Base-by-base conservation (phyloP, 1,140 invertebrate genomes). In the Papilio aristodemus region DNA sequence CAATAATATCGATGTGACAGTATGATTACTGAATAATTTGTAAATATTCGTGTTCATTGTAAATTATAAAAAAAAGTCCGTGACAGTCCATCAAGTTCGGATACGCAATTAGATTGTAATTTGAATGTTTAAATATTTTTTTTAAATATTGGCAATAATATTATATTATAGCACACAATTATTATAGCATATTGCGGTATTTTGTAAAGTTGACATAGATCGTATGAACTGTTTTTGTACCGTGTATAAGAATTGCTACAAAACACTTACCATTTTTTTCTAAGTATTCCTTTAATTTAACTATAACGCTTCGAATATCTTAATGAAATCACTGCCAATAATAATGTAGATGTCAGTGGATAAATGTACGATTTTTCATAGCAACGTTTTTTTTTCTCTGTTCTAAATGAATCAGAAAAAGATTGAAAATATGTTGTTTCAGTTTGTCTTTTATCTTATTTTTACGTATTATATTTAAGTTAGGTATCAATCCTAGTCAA, bases 401-500 rank as follows among this genome's bases (percentile, higher is more conserved):
- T 25, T 36, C 3, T 2, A 17, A 39, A 10, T 38, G 11, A 19
- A 9, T 2, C 14, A 13, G 14, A 19, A 50, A 50, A n/a, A 50
- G 46, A 50, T 50, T 50, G 46, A 14, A 50, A 50, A 41, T 14
- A 43, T 32, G 2, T 32, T 32, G 6, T 32, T 32, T 32, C 2
- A 2, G 27, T 25, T 5, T 46, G 41, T 27, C 13, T 39, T 41
- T 22, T 66, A 66, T 62, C 62, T 69, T 36, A 25, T 70, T 71
- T 67, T 68, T 41, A 41, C 58, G 37, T 72, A 70, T 76, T 64
- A 32, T 32, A 32, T 67, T 75, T 78, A 80, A 73, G 73, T 80
- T 77, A 86, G 71, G 80, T 87, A 81, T 83, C 89, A 87, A 87
- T 89, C 89, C 89, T 91, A 91, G 89, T 91, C 89, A 91, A 75